Conservation (phyloP, 2,797 vertebrate species). For the Austrolebias charrua region DNA sequence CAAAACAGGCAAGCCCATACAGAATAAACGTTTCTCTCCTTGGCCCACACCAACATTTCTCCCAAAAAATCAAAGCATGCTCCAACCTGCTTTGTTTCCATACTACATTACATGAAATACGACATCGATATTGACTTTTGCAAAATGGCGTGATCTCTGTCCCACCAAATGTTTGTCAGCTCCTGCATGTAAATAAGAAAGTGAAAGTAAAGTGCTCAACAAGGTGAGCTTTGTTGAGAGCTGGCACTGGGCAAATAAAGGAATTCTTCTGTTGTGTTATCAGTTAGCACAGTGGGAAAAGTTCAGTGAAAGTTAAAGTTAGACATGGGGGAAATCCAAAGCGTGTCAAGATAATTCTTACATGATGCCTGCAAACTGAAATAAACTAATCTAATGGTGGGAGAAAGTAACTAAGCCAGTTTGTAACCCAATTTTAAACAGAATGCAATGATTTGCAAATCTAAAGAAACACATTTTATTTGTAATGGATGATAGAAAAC, state of each 20-base stretch:
- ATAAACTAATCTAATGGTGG: too few relatives aligned
- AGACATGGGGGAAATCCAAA: background rate
- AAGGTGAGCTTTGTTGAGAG: constrained; percentile 5
- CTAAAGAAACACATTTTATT: too few relatives aligned
- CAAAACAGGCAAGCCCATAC: constrained; percentile 1
- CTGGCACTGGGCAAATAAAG: rapidly evolving
- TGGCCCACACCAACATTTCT: constrained; percentile 2
- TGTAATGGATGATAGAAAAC: too few relatives aligned
- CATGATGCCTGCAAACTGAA: too few relatives aligned
- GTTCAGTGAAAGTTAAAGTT: background rate
- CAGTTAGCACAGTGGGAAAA: background rate
- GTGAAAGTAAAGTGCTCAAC: constrained; percentile 49
- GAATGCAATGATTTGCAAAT: too few relatives aligned
- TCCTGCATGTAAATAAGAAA: constrained; percentile 43
- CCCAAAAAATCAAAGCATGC: constrained; percentile 17
- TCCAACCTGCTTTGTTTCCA: constrained; percentile 16
- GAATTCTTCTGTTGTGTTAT: constrained; percentile 5
- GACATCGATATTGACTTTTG: background rate
- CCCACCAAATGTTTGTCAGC: background rate
- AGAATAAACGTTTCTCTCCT: background rate
- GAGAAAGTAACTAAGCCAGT: too few relatives aligned
- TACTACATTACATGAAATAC: background rate
- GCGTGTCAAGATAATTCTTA: background rate
- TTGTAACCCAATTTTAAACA: too few relatives aligned
- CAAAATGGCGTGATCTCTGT: background rate